Evolutionary conservation across 2,797 vertebrate species (phyloP), one percentile per base, ranked within the genome.

Genomic region (Rhyacichthys aspro): DNA sequence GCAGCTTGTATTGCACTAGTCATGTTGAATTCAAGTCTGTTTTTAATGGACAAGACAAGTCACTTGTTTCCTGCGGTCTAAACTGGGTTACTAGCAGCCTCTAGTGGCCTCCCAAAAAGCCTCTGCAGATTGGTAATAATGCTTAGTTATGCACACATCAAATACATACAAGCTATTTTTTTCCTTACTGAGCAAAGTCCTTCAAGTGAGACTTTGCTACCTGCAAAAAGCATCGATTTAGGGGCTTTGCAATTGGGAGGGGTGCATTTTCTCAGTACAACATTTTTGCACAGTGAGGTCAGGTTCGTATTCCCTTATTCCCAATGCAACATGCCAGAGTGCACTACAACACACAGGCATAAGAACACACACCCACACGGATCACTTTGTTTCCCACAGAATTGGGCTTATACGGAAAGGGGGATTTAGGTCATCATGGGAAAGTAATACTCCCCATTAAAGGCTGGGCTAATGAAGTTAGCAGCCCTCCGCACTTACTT

Each of bases 41-140:
- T 65, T 11, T 34, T 43, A 68, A 76, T 67, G 53, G 54, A 16
- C 65, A 58, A 50, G 33, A 39, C 38, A 58, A n/a, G 50, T 17
- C 43, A 55, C 37, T 43, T 14, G 48, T 70, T 67, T 55, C 52
- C 43, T 59, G 34, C 44, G 74, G 70, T 83, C 60, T 77, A 78
- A 85, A 83, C 83, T 74, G 68, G 81, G 76, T 81, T 81, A 72
- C 79, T 84, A 89, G 87, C 87, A 86, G 83, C 87, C 88, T 86
- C 89, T 89, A 90, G 89, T 90, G 87, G 88, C 72, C 74, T 75
- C 59, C 52, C 57, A 73, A 61, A 66, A 78, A 64, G 57, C 45
- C 58, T 74, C 46, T 70, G 70, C 66, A 76, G 55, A 67, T 28
- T 39, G 41, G 41, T 7, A 15, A 36, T 37, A 50, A 16, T 16